phyloP scores from a whole-genome alignment of 2,888 invertebrate species.

The Gastrophysa polygoni region DNA sequence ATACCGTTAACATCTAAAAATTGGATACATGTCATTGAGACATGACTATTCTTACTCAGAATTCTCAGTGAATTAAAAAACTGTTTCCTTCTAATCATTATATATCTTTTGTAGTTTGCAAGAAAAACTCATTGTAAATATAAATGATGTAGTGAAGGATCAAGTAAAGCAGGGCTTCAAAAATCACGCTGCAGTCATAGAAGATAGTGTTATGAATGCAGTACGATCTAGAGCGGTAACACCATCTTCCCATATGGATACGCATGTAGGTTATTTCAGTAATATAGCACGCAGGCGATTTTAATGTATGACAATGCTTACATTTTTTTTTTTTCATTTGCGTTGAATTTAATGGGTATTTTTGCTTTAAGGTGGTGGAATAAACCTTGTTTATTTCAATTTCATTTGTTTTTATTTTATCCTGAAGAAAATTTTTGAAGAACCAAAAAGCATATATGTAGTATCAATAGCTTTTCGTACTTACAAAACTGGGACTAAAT shows the following conservation, averaged over 20 bases:
- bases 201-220: conserved; percentile 65
- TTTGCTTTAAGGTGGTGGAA: neutral
- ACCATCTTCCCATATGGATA: conserved; percentile 70
- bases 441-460: no score
- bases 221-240: conserved; percentile 76
- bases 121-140: conserved; percentile 53
- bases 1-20: no score
- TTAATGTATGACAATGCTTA: neutral
- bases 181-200: conserved; percentile 65
- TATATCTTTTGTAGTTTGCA: conserved; percentile 51
- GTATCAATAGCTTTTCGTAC: no score
- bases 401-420: neutral
- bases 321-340: neutral
- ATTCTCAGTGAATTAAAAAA: no score
- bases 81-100: neutral
- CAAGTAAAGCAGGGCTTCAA: conserved; percentile 61
- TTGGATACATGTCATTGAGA: no score
- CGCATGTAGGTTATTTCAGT: conserved; percentile 53
- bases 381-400: neutral
- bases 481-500: no score
- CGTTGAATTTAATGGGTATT: neutral
- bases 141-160: conserved; percentile 57
- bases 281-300: conserved; percentile 5
- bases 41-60: no score
- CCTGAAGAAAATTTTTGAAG: no score